Base-by-base conservation (phyloP, 1,140 invertebrate genomes). In the Platyscapa corneri region DNA sequence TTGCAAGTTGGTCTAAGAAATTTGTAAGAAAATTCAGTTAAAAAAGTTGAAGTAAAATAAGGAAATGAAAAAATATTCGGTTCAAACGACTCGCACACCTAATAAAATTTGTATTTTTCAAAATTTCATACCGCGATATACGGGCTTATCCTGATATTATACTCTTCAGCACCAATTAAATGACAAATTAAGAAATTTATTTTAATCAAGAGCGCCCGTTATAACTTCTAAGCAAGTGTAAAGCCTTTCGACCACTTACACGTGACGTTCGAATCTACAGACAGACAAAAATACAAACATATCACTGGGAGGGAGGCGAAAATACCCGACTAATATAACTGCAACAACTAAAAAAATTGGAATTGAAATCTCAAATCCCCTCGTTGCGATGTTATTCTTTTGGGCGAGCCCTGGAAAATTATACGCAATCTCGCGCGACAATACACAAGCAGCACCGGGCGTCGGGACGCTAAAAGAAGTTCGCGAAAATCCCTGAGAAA, bases 361-460 rank as follows among this genome's bases (percentile, higher is more conserved):
- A 81, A 81, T 81, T n/a, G 80, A 82, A 65, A 49, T 78, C 53
- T 34, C 37, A 42, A 56, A 37, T 27, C 16, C 42, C 64, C 34
- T 12, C 37, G 39, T 27, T 42, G 42, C 37, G 39, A 46, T 42
- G 42, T 27, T 30, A 30, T 32, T 53, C 49, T 30, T 49, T 34
- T 34, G 2, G 39, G 5, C 77, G 56, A 42, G 23, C 37, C 42
- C 37, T n/a, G 30, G 74, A 27, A 76, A 76, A 76, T 49, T 76
- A 49, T 49, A 16, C 39, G 42, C 65, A 70, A 16, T 16, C 18
- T 27, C 56, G 20, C 56, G 56, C 20, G 23, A 7, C 23, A 30
- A 12, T n/a, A 8, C 72, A 37, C 27, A 18, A 42, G 60, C n/a
- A 30, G 8, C 42, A 46, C 5, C 49, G 49, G 49, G 49, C 49